phyloP scores from a whole-genome alignment of 2,113 vertebrate genomes.

The Tautogolabrus adspersus region DNA sequence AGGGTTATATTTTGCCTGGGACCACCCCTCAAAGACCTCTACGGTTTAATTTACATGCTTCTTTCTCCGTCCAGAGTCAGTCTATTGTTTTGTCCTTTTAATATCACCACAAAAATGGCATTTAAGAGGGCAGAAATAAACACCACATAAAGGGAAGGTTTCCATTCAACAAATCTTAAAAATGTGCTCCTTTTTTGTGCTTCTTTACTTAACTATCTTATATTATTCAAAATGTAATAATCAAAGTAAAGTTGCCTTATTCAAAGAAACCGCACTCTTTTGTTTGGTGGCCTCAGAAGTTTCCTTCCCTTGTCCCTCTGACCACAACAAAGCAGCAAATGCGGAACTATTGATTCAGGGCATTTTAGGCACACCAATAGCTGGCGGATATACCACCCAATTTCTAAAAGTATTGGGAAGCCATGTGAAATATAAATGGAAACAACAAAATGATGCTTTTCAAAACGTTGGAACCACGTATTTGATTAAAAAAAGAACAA shows the following conservation, averaged over 20 bases:
- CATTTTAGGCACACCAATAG: not conserved
- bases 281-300: constrained; percentile 9
- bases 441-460: too few relatives aligned
- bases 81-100: constrained; percentile 43
- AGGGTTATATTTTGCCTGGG: constrained; percentile 15
- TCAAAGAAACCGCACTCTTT: constrained; percentile 50
- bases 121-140: constrained; percentile 33
- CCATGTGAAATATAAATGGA: too few relatives aligned
- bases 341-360: constrained; percentile 42
- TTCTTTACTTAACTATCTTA: constrained; percentile 39
- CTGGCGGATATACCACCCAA: too few relatives aligned
- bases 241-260: constrained; percentile 39
- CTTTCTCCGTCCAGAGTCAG: constrained; percentile 32
- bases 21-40: constrained; percentile 26
- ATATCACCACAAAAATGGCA: constrained; percentile 43
- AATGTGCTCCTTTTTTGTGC: constrained; percentile 47
- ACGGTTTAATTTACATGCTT: constrained; percentile 32
- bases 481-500: too few relatives aligned
- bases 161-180: constrained; percentile 17
- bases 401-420: too few relatives aligned
- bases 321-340: constrained; percentile 49
- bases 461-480: too few relatives aligned
- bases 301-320: constrained; percentile 1
- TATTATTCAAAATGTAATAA: constrained; percentile 44
- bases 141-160: constrained; percentile 50